A percentile compares a stretch with the other conserved stretches of the same genome.
Conservation (phyloP, 1,140 invertebrate species). For the Drosophila ananassae region DNA sequence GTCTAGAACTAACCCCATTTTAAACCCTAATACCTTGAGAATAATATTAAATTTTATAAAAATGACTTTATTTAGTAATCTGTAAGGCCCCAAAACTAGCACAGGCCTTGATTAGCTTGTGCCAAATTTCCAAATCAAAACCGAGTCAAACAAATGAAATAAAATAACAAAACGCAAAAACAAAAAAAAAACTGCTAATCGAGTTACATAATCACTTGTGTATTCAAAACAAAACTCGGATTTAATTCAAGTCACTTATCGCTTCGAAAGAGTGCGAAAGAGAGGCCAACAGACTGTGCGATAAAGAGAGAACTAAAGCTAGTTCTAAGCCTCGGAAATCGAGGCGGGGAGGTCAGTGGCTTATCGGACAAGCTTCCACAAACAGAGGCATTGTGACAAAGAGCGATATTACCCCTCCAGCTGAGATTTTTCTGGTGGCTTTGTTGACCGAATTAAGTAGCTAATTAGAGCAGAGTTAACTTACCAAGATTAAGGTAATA, state of each 20-base stretch:
- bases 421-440: neutral
- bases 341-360: conserved; percentile 67
- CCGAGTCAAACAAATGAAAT: conserved; percentile 2
- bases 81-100: neutral
- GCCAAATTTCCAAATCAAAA: conserved; percentile 27
- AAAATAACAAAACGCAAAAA: conserved; percentile 15
- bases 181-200: conserved; percentile 19
- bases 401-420: conserved; percentile 12
- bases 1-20: neutral
- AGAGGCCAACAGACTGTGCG: conserved; percentile 13
- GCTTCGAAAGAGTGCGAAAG: conserved; percentile 38
- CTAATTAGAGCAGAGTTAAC: conserved; percentile 32
- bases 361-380: conserved; percentile 62
- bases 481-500: conserved; percentile 30
- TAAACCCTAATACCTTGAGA: neutral
- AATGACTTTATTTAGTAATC: neutral
- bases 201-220: conserved; percentile 40
- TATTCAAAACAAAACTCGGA: conserved; percentile 47
- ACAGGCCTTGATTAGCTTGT: conserved; percentile 22
- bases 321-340: conserved; percentile 18
- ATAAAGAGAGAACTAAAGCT: conserved; percentile 33
- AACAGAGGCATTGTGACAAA: conserved; percentile 20
- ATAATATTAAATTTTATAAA: neutral
- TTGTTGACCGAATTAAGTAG: conserved; percentile 20
- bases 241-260: conserved; percentile 51